Evolutionary conservation across 2,797 vertebrate species (phyloP), one percentile per base, ranked within the genome.

Genomic region (Valencia hispanica): DNA sequence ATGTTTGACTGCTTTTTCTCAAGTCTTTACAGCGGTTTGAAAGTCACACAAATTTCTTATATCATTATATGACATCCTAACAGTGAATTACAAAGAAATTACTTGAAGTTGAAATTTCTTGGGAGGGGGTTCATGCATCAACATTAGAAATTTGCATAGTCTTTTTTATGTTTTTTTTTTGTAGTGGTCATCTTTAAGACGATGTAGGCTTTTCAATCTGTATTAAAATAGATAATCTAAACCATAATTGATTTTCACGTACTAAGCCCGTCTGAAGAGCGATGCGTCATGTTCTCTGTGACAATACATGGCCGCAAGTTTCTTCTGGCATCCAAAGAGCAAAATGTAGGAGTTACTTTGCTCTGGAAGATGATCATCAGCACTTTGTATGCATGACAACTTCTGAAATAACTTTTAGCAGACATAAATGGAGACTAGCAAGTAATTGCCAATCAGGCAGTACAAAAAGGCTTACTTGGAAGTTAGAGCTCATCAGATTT

Each of bases 401-500:
- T 86, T 81, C 84, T 86, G 82, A 89, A 83, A 84, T 86, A 72
- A 80, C 83, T 79, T 81, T 73, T 70, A 84, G 76, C 72, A 68
- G 84, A 89, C 79, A 81, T 82, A 86, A 83, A 85, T 76, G 66
- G 84, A 88, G 79, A 81, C 86, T 85, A 25, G 25, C 50, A 79
- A 80, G 50, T 83, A 91, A 87, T 89, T 84, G 75, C 84, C 51
- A 80, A 83, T 85, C 81, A 88, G 86, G 79, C 84, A 73, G 68
- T 84, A 88, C 82, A 87, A 88, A 88, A 72, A 73, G 77, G 68
- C 81, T 88, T 84, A 65, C 83, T 82, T 79, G 74, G 79, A 79
- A 84, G 79, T 70, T 81, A 84, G 79, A 72, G 75, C 77, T 92
- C 81, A 88, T 90, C 84, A 77, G 83, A 86, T 88, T 83, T 84